phyloP scores from a whole-genome alignment of 2,888 invertebrate genomes.

The Lomographa bimaculata region DNA sequence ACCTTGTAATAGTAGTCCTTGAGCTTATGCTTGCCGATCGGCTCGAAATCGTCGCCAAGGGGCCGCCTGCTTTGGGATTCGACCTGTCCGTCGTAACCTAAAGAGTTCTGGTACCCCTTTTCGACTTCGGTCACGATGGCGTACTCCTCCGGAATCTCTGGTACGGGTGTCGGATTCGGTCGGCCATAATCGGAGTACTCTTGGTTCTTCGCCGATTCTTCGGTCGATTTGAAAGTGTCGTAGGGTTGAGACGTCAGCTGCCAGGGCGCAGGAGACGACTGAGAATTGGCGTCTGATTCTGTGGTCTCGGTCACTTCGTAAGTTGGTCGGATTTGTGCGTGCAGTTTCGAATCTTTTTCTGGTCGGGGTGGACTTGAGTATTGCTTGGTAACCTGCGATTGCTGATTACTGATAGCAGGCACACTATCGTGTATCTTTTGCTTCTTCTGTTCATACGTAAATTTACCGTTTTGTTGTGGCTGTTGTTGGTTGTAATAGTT shows the following conservation, averaged over 20 bases:
- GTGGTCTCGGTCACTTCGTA: constrained; percentile 75
- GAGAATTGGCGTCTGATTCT: constrained; percentile 59
- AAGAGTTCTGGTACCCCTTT: constrained; percentile 69
- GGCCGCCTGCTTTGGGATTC: constrained; percentile 78
- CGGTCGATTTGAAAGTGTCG: constrained; percentile 51
- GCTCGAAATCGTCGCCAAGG: constrained; percentile 73
- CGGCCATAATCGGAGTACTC: constrained; percentile 50
- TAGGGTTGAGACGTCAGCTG: constrained; percentile 57
- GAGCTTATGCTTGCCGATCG: constrained; percentile 69
- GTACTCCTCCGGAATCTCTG: constrained; percentile 67
- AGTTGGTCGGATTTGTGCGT: constrained; percentile 52
- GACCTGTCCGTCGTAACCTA: constrained; percentile 65
- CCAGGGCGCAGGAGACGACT: constrained; percentile 65
- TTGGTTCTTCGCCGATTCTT: constrained; percentile 53
- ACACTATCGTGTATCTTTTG: constrained; percentile 61
- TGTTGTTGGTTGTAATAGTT: constrained; percentile 46
- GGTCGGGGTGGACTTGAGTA: constrained; percentile 54
- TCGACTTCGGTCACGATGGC: constrained; percentile 73
- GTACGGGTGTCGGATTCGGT: constrained; percentile 53
- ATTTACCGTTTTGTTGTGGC: constrained; percentile 47
- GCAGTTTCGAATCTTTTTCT: constrained; percentile 43
- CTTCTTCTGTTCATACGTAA: constrained; percentile 56
- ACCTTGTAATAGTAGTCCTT: constrained; percentile 78
- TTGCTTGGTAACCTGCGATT: constrained; percentile 49
- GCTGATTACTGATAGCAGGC: constrained; percentile 64